These are phyloP conservation scores for Phaedon cochleariae DNA, from an alignment of 2,888 invertebrate genomes.

Conservation along the genomic window DNA sequence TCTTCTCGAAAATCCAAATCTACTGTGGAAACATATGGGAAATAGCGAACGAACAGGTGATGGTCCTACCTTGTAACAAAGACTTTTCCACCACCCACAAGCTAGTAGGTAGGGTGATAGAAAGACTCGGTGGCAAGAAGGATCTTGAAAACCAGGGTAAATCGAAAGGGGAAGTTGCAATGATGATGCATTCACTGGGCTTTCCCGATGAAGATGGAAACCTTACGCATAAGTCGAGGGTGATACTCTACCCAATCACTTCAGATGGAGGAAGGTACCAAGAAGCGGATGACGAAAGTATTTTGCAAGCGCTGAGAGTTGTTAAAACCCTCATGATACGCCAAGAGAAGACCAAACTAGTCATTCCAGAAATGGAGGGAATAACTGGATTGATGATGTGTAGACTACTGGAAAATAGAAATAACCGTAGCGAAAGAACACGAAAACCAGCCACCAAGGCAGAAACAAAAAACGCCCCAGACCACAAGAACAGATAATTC, in stretches of 20 bases:
- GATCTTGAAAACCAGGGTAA: conserved; percentile 24
- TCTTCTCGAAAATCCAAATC: conserved; percentile 5
- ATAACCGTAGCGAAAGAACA: neutral
- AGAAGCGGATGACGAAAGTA: conserved; percentile 10
- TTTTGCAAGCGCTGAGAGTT: conserved; percentile 8
- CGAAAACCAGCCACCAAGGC: neutral
- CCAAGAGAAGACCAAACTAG: conserved; percentile 15
- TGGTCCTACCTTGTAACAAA: conserved; percentile 25
- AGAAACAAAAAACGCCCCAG: neutral
- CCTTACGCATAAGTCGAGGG: conserved; percentile 19
- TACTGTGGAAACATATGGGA: conserved; percentile 22
- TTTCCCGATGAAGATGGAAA: conserved; percentile 35
- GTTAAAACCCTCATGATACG: conserved; percentile 2
- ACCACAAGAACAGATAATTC: neutral
- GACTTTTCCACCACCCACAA: conserved; percentile 11
- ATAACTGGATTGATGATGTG: conserved; percentile 8
- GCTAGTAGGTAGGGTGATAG: conserved; percentile 13
- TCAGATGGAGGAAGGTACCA: neutral
- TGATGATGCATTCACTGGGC: conserved; percentile 32
- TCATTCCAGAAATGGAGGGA: conserved; percentile 20
- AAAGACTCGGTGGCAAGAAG: conserved; percentile 24
- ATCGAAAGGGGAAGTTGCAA: conserved; percentile 27
- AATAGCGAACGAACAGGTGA: conserved; percentile 6
- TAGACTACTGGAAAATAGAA: neutral
- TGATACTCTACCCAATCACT: conserved; percentile 22